Conservation (phyloP, 2,797 vertebrate species). For the Chiroxiphia lanceolata region DNA sequence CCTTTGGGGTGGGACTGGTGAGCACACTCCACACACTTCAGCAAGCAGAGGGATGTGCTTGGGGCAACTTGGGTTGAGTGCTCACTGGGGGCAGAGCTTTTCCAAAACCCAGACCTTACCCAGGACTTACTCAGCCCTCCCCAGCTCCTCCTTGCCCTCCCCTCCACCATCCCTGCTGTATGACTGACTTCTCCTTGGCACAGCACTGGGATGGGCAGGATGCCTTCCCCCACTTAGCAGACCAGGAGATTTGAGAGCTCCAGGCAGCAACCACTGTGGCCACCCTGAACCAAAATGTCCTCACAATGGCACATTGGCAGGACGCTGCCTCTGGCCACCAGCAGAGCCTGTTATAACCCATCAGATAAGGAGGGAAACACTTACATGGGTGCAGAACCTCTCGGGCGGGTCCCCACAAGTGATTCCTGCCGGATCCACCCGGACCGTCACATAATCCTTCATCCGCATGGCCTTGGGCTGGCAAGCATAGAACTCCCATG, state of each 20-base stretch:
- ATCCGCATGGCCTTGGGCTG: slow-evolving; percentile 89
- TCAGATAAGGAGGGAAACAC: slow-evolving; percentile 44
- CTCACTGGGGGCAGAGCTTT: not conserved
- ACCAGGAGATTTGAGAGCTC: not conserved
- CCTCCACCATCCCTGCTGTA: not conserved
- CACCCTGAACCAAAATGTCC: not conserved
- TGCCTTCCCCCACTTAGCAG: not conserved
- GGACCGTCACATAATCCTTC: slow-evolving; percentile 92
- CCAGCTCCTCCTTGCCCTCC: not conserved
- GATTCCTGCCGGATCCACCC: slow-evolving; percentile 91
- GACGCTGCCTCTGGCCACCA: not conserved
- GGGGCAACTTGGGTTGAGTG: not conserved
- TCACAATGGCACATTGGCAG: not conserved
- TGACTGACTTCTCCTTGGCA: not conserved
- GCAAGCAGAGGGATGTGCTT: not conserved
- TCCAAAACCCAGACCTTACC: not conserved
- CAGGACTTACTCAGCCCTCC: not conserved
- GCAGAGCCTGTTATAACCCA: not conserved
- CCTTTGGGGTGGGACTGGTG: not conserved
- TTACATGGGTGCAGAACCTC: slow-evolving; percentile 98
- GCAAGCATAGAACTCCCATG: slow-evolving; percentile 97
- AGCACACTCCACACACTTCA: accelerated
- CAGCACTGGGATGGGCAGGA: not conserved
- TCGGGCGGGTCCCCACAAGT: slow-evolving; percentile 95
- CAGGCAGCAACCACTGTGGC: accelerated